phyloP scores from a whole-genome alignment of 2,888 invertebrate genomes.

The Gisinianus flammeolus region DNA sequence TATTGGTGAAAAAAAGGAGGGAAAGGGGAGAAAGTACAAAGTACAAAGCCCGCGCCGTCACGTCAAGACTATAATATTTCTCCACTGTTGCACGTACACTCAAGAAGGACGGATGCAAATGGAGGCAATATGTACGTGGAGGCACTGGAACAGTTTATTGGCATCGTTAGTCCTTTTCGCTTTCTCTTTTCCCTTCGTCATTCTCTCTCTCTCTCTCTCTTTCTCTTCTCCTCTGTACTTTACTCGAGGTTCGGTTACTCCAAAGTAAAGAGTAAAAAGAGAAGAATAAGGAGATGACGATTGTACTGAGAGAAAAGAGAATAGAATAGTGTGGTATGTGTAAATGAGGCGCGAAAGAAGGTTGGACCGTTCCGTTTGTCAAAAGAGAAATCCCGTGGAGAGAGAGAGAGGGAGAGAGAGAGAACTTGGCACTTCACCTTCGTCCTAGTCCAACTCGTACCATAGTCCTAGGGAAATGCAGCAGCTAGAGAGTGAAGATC shows the following conservation, averaged over 20 bases:
- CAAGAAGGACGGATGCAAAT: not conserved
- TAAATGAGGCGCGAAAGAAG: no score
- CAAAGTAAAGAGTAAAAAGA: not conserved
- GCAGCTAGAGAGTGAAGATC: no score
- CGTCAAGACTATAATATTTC: no score
- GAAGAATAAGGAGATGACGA: not conserved
- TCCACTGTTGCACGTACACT: not conserved
- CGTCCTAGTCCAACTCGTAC: not conserved
- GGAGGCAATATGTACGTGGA: not conserved
- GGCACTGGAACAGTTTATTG: not conserved
- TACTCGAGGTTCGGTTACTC: not conserved
- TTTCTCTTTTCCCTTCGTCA: not conserved
- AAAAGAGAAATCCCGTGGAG: no score
- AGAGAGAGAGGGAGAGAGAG: not conserved
- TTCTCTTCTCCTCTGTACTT: not conserved
- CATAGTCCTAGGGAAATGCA: no score
- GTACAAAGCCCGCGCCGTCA: no score
- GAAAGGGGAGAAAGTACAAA: no score
- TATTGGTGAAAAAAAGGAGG: no score
- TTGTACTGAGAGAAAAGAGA: no score
- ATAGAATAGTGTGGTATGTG: no score
- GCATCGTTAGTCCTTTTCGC: constrained; percentile 6
- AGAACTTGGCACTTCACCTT: constrained; percentile 13
- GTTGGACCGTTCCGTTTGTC: no score
- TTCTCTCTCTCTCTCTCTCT: not conserved